phyloP scores from a whole-genome alignment of 2,113 vertebrate species.

The Tetrax tetrax region DNA sequence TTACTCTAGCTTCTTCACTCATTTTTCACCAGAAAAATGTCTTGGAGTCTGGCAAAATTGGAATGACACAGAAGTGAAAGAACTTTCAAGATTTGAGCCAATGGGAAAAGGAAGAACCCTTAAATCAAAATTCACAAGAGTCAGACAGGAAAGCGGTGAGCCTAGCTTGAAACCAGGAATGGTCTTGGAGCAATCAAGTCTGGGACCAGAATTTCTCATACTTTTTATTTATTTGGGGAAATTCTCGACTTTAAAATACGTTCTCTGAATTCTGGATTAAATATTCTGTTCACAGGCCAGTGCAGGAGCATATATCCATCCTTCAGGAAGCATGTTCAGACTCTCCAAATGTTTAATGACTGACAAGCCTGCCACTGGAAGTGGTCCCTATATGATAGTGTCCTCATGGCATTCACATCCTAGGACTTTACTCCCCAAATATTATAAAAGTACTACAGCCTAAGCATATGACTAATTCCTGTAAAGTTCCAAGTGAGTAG shows the following conservation, averaged over 20 bases:
- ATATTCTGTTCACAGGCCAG: not conserved
- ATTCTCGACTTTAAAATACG: conserved; percentile 23
- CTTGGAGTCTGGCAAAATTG: not conserved
- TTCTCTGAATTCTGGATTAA: conserved; percentile 18
- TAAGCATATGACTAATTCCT: not conserved
- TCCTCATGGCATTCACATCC: not conserved
- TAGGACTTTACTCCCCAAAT: not conserved
- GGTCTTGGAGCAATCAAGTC: not conserved
- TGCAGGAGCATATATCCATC: not conserved
- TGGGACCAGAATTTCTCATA: conserved; percentile 24
- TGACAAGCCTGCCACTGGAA: not conserved
- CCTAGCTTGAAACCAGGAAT: conserved; percentile 3
- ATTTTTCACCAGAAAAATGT: conserved; percentile 1
- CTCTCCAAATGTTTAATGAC: not conserved
- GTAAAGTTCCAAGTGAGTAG: not conserved
- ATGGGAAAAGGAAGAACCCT: not conserved
- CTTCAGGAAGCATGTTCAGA: not conserved
- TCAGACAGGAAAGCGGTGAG: conserved; percentile 37
- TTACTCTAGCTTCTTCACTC: not conserved
- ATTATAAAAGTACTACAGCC: not conserved
- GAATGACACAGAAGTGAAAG: not conserved
- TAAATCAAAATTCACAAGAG: conserved; percentile 40
- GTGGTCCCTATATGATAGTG: not conserved
- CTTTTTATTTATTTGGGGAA: conserved; percentile 51
- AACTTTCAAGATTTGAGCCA: not conserved